Evolutionary conservation across 1,140 invertebrate genomes (phyloP).

Genomic region (Panagrolaimus sp.): DNA sequence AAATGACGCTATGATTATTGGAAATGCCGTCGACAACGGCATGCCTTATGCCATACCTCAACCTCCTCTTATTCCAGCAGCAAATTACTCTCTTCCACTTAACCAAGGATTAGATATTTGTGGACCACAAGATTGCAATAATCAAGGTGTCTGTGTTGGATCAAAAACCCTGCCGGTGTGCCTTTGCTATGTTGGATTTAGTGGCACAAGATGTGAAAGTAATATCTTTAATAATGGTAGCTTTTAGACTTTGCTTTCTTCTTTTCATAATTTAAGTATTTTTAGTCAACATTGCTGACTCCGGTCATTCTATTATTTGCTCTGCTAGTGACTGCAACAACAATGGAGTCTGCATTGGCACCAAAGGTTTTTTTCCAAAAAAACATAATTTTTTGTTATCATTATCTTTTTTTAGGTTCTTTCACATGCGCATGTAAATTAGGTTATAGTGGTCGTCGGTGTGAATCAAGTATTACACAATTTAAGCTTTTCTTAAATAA

Average conservation of each 20-base stretch:
- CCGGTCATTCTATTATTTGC: constrained; percentile 24
- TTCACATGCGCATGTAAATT: constrained; percentile 38
- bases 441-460: constrained; percentile 34
- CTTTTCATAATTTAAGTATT: constrained; percentile 38
- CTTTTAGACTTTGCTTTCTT: constrained; percentile 23
- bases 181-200: constrained; percentile 31
- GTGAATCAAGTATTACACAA: constrained; percentile 22
- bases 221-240: constrained; percentile 28
- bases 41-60: constrained; percentile 2
- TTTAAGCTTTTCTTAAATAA: background rate
- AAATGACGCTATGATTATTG: background rate
- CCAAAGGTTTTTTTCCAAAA: too few relatives aligned
- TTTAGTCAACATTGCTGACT: constrained; percentile 24
- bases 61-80: background rate
- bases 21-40: background rate
- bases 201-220: constrained; percentile 26
- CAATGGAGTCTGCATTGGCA: constrained; percentile 38
- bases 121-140: constrained; percentile 27
- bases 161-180: constrained; percentile 26
- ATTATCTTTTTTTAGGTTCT: too few relatives aligned
- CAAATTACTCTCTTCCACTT: constrained; percentile 23
- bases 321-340: constrained; percentile 38
- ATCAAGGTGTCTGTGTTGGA: constrained; percentile 32
- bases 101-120: constrained; percentile 17
- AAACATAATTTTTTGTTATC: too few relatives aligned